Evolutionary conservation across 1,140 invertebrate species (phyloP).

Genomic region (Drosophila virilis): DNA sequence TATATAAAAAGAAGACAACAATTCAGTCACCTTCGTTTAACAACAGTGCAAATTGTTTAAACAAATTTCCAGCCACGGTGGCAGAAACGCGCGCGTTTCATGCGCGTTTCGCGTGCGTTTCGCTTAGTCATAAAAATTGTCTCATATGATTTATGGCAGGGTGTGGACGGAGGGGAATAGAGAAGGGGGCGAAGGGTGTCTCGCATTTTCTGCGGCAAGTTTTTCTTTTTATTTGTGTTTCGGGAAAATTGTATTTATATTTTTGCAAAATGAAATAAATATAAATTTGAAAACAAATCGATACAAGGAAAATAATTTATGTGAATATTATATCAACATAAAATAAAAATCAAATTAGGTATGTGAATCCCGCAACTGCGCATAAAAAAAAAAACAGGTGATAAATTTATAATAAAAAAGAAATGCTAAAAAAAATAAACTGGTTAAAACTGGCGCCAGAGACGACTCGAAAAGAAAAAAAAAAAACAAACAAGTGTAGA

Average conservation of each 20-base stretch:
- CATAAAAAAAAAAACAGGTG: conserved; percentile 13
- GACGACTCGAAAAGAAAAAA: neutral
- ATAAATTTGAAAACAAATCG: neutral
- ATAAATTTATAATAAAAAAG: neutral
- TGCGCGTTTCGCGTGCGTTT: conserved; percentile 31
- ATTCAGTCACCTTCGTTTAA: neutral
- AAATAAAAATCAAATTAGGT: conserved; percentile 1
- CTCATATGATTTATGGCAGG: conserved; percentile 14
- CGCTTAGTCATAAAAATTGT: conserved; percentile 57
- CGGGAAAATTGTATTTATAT: neutral
- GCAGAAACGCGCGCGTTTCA: conserved; percentile 30
- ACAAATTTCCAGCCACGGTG: conserved; percentile 39
- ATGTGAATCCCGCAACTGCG: conserved; percentile 4
- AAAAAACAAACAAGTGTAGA: neutral
- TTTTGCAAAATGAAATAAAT: conserved; percentile 29
- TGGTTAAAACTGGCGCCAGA: conserved; percentile 10
- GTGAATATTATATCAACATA: neutral
- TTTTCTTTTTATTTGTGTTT: neutral
- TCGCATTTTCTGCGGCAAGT: conserved; percentile 24
- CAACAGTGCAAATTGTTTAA: conserved; percentile 3
- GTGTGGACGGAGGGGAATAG: neutral
- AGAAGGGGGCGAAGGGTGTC: neutral
- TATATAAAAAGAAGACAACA: conserved; percentile 4
- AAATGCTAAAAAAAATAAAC: conserved; percentile 1
- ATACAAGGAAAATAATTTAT: conserved; percentile 9